Percentiles rank a stretch among this genome's conserved stretches.
Conservation (phyloP, 2,888 invertebrate genomes). For the Drosophila rubida region DNA sequence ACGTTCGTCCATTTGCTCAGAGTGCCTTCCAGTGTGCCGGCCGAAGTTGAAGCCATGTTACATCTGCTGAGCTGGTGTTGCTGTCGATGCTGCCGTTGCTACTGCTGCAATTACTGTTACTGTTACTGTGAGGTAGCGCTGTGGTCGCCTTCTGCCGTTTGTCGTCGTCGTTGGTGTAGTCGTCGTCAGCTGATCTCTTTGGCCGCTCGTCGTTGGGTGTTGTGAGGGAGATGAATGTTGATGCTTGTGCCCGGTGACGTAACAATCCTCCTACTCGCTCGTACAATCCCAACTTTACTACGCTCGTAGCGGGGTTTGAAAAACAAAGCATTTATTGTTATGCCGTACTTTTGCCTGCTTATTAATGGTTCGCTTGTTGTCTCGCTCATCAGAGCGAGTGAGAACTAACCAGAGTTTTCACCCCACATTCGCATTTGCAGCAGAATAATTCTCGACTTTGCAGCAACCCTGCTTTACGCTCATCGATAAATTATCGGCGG, state of each 20-base stretch:
- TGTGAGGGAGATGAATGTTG: constrained; percentile 19
- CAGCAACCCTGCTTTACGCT: constrained; percentile 20
- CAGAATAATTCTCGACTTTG: constrained; percentile 6
- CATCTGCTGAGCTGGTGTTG: constrained; percentile 20
- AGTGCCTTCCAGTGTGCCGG: constrained; percentile 83
- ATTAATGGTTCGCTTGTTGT: constrained; percentile 52
- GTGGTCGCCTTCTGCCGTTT: constrained; percentile 11
- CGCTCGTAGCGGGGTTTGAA: constrained; percentile 40
- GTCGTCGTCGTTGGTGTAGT: constrained; percentile 15
- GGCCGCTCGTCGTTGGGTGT: constrained; percentile 5
- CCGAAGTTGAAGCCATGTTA: constrained; percentile 52
- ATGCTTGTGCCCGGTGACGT: constrained; percentile 38
- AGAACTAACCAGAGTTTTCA: constrained; percentile 47
- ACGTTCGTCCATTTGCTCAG: constrained; percentile 85
- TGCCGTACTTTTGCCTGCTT: constrained; percentile 54
- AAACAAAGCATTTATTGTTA: constrained; percentile 63
- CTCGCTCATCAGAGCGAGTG: constrained; percentile 61
- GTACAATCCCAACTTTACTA: constrained; percentile 46
- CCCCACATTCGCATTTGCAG: not conserved
- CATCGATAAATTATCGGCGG: constrained; percentile 33
- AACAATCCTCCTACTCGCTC: constrained; percentile 41
- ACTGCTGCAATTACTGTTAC: too few relatives aligned
- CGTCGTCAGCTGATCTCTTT: constrained; percentile 54
- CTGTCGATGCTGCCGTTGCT: constrained; percentile 10
- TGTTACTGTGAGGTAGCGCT: constrained; percentile 6